Evolutionary conservation across 2,888 invertebrate species (phyloP).

Genomic region (Taenaris catops): DNA sequence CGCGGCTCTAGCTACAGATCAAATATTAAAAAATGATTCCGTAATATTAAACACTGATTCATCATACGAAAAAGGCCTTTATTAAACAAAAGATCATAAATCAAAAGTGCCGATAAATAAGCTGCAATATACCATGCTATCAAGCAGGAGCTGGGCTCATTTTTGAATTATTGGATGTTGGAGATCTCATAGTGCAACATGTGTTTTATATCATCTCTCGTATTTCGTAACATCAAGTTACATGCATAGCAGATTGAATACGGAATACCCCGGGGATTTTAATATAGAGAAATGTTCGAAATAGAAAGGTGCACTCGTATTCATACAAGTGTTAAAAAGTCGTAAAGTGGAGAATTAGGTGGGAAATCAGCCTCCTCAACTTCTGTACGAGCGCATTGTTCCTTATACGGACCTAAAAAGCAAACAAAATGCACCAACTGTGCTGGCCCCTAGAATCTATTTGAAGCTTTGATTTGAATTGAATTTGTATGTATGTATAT

Average conservation of each 20-base stretch:
- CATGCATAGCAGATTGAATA: conserved; percentile 59
- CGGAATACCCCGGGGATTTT: conserved; percentile 54
- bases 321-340: conserved; percentile 69
- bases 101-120: conserved; percentile 45
- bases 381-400: conserved; percentile 94
- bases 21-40: too few species aligned
- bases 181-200: conserved; percentile 62
- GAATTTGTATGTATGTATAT: too few species aligned
- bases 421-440: too few species aligned
- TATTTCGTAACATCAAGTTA: conserved; percentile 56
- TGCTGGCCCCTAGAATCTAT: too few species aligned
- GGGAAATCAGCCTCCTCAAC: conserved; percentile 96
- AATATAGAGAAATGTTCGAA: conserved; percentile 61
- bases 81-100: conserved; percentile 41
- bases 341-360: too few species aligned
- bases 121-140: conserved; percentile 50
- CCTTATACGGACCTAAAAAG: conserved; percentile 97
- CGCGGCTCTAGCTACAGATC: too few species aligned
- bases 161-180: conserved; percentile 61
- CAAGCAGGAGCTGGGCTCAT: conserved; percentile 52
- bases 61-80: conserved; percentile 24
- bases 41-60: too few species aligned
- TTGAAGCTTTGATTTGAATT: too few species aligned
- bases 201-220: conserved; percentile 62
- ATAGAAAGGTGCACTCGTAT: conserved; percentile 47